Percentiles rank a stretch among this genome's conserved stretches.
These are phyloP conservation scores for Ptyas mucosa DNA, from an alignment of 2,113 vertebrate species.

Conservation along the genomic window DNA sequence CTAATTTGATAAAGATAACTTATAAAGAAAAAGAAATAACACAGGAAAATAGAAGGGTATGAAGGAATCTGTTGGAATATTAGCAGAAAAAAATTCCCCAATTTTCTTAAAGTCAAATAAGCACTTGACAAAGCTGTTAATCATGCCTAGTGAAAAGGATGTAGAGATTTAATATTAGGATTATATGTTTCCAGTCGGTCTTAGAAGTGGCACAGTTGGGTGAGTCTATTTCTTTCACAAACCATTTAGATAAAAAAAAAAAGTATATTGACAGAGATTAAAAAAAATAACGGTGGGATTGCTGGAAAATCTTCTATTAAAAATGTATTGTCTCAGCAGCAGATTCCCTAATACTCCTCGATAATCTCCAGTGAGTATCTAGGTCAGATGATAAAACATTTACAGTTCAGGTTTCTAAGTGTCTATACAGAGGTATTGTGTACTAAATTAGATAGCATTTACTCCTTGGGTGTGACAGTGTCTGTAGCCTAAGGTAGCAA, in stretches of 20 bases:
- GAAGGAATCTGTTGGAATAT: constrained; percentile 65
- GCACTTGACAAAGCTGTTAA: constrained; percentile 78
- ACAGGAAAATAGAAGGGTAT: constrained; percentile 42
- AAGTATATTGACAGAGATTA: constrained; percentile 64
- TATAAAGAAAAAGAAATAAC: constrained; percentile 52
- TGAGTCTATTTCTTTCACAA: constrained; percentile 74
- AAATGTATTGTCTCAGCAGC: constrained; percentile 56
- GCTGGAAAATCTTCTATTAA: constrained; percentile 69
- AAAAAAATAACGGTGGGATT: constrained; percentile 68
- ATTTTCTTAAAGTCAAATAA: constrained; percentile 80
- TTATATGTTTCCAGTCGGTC: constrained; percentile 74
- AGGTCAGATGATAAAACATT: constrained; percentile 56
- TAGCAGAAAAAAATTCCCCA: constrained; percentile 74
- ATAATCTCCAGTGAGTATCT: constrained; percentile 63
- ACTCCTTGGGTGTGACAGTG: background rate
- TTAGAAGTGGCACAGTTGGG: constrained; percentile 75
- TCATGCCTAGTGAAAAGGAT: constrained; percentile 76
- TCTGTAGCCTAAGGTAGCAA: background rate
- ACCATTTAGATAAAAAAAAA: constrained; percentile 73
- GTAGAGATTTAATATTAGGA: constrained; percentile 79
- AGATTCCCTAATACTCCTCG: constrained; percentile 55
- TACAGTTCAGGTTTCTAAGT: background rate
- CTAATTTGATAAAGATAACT: constrained; percentile 56
- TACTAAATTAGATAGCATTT: background rate
- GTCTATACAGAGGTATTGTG: background rate